Percentiles rank a stretch among this genome's conserved stretches.
Evolutionary conservation across 1,140 invertebrate genomes (phyloP).

Genomic region (Sinella curviseta): DNA sequence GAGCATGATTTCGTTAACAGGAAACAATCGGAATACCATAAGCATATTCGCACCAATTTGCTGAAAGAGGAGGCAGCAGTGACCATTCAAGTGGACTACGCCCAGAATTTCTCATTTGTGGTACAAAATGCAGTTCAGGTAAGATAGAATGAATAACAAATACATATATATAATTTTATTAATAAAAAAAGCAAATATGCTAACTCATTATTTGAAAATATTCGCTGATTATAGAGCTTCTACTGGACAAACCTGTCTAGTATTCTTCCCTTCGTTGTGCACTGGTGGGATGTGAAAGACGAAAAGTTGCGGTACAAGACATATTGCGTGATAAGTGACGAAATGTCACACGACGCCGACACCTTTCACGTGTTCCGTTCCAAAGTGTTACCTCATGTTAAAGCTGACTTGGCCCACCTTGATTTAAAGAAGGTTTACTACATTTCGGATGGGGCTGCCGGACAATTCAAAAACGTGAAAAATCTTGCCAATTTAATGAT

Average conservation of each 20-base stretch:
- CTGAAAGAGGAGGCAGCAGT: not conserved
- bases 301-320: not conserved
- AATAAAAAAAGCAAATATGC: not conserved
- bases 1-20: not conserved
- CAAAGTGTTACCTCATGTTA: no score
- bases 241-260: constrained; percentile 50
- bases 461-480: constrained; percentile 50
- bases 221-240: not conserved
- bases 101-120: constrained; percentile 46
- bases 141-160: not conserved
- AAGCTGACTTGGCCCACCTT: not conserved
- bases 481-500: constrained; percentile 49
- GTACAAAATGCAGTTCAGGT: constrained; percentile 46
- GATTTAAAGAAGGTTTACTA: constrained; percentile 18
- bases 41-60: not conserved
- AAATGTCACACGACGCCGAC: constrained; percentile 12
- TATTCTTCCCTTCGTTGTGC: constrained; percentile 46
- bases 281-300: constrained; percentile 13
- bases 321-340: constrained; percentile 26
- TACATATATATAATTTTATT: no score
- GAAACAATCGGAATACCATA: not conserved
- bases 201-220: no score
- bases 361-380: no score
- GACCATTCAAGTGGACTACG: constrained; percentile 38
- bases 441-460: constrained; percentile 45